Evolutionary conservation across 2,113 vertebrate genomes (phyloP).

Genomic region (Corythornis cristatus): DNA sequence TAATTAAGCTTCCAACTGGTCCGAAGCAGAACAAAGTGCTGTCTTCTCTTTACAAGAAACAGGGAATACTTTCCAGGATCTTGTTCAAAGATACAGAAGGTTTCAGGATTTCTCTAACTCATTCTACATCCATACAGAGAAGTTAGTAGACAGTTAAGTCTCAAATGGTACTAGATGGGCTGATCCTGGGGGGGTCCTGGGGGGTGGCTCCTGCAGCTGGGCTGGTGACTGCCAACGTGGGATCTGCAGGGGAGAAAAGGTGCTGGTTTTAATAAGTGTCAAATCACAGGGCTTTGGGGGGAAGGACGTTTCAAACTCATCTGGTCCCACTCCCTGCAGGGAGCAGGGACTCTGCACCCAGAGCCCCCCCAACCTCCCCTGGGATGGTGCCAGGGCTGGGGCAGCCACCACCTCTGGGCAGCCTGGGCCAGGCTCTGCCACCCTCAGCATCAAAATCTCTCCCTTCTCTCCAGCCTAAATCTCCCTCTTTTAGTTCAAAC

Average conservation of each 20-base stretch:
- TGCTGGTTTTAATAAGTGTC: not conserved
- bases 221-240: not conserved
- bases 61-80: conserved; percentile 72
- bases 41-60: conserved; percentile 78
- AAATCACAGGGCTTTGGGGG: not conserved
- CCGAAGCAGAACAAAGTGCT: conserved; percentile 81
- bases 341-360: not conserved
- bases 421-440: no score
- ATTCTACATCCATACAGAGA: conserved; percentile 59
- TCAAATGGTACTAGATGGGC: conserved; percentile 37
- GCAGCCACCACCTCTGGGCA: no score
- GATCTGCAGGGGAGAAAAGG: conserved; percentile 38
- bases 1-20: conserved; percentile 50
- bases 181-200: not conserved
- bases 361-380: no score
- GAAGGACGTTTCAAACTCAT: not conserved
- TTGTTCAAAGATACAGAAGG: conserved; percentile 31
- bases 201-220: not conserved
- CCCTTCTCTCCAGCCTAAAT: no score
- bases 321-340: not conserved
- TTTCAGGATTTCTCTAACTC: conserved; percentile 31
- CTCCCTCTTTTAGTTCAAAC: no score
- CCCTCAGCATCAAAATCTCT: no score
- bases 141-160: conserved; percentile 26
- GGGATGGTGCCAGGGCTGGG: no score